phyloP scores from a whole-genome alignment of 2,888 invertebrate genomes.

The Pristionchus fissidentatus region DNA sequence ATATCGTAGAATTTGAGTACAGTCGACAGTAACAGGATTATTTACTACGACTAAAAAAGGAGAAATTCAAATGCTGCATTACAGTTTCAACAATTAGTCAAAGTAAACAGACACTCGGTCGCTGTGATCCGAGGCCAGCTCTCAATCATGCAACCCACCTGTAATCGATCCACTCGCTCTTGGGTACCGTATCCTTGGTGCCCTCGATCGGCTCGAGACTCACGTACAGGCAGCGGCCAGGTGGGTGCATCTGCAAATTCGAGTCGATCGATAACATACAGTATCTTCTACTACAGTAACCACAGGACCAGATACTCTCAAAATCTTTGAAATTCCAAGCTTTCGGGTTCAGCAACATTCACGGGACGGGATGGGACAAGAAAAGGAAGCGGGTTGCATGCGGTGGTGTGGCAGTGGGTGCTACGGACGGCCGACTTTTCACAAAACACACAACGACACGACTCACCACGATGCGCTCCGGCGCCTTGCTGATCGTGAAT shows the following conservation, averaged over 20 bases:
- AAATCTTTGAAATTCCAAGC: not conserved
- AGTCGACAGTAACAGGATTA: no score
- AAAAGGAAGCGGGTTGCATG: not conserved
- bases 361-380: not conserved
- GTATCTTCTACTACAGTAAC: not conserved
- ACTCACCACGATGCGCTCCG: slow-evolving; percentile 46
- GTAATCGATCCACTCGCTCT: slow-evolving; percentile 53
- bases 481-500: slow-evolving; percentile 43
- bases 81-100: no score
- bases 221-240: slow-evolving; percentile 87
- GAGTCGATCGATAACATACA: not conserved
- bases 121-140: not conserved
- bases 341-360: not conserved
- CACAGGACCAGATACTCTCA: not conserved
- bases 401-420: not conserved
- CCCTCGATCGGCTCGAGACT: slow-evolving; percentile 74
- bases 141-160: slow-evolving; percentile 15
- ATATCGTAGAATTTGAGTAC: no score
- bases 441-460: not conserved
- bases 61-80: no score
- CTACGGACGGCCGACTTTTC: not conserved
- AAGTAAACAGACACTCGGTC: no score
- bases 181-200: slow-evolving; percentile 53
- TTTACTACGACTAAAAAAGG: no score
- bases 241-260: slow-evolving; percentile 82